Percentiles rank a stretch among this genome's conserved stretches.
Evolutionary conservation across 2,797 vertebrate species (phyloP).

Genomic region (Echeneis naucrates): DNA sequence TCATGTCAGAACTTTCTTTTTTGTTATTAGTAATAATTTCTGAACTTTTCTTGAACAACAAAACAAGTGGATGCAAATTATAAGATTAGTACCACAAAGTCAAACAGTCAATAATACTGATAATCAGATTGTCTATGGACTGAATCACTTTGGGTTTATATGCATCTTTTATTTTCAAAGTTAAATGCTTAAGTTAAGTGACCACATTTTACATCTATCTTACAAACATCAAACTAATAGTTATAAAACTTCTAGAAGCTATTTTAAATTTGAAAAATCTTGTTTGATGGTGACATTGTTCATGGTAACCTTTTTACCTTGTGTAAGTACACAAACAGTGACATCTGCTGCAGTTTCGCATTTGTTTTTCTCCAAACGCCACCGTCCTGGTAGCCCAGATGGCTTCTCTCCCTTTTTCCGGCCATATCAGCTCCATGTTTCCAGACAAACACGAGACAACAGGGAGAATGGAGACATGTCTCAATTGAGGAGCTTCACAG

Average conservation of each 20-base stretch:
- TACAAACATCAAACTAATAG: slow-evolving; percentile 7
- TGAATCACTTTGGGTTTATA: background rate
- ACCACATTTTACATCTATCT: background rate
- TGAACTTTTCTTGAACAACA: background rate
- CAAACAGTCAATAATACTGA: background rate
- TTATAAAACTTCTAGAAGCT: background rate
- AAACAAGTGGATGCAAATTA: background rate
- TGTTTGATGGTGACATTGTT: slow-evolving; percentile 4
- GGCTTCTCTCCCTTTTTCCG: background rate
- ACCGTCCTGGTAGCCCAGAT: background rate
- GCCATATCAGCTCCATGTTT: background rate
- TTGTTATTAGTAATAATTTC: background rate
- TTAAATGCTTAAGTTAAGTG: slow-evolving; percentile 1
- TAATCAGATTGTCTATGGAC: background rate
- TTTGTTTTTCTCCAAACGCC: background rate
- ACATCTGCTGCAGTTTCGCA: background rate
- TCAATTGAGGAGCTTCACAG: background rate
- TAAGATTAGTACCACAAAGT: background rate
- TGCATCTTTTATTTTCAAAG: slow-evolving; percentile 50
- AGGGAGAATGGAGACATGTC: background rate
- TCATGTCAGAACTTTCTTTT: background rate
- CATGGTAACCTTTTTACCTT: background rate
- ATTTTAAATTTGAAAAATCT: background rate
- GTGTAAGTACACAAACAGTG: background rate
- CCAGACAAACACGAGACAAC: background rate